A percentile compares a stretch with the other conserved stretches of the same genome.
Conservation (phyloP, 2,113 vertebrate genomes). For the Sturnus vulgaris region DNA sequence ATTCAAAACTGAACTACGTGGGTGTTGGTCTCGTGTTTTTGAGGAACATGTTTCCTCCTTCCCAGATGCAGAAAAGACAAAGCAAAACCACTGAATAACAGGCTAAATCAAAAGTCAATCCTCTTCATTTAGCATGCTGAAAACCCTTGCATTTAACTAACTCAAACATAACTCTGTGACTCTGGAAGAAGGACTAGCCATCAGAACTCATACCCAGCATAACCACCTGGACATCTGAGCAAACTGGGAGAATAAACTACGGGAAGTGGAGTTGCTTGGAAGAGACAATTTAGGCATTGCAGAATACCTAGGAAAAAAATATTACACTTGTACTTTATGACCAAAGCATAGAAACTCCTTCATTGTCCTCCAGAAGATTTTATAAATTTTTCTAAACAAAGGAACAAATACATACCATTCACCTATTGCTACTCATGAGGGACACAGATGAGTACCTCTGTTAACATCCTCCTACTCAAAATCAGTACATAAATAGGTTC, state of each 20-base stretch:
- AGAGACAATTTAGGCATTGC: neutral
- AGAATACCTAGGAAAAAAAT: neutral
- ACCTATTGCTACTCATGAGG: accelerated
- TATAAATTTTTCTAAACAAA: neutral
- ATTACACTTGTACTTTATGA: neutral
- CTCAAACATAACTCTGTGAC: neutral
- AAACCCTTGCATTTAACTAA: neutral
- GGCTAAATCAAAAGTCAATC: neutral
- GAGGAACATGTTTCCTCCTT: neutral
- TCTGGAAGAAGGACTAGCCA: neutral
- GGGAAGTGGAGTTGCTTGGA: neutral
- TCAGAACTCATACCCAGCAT: neutral
- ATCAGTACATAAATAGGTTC: neutral
- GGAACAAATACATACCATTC: neutral
- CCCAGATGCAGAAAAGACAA: neutral
- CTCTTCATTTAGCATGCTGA: neutral
- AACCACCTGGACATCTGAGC: neutral
- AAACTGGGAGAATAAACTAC: neutral
- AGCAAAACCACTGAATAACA: neutral
- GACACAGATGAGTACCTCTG: neutral
- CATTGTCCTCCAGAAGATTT: neutral
- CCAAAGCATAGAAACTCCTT: neutral
- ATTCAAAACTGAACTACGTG: neutral
- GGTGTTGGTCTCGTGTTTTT: neutral
- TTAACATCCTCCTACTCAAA: neutral